Base-by-base conservation (phyloP, 2,888 invertebrate genomes). In the Diarsia mendica region DNA sequence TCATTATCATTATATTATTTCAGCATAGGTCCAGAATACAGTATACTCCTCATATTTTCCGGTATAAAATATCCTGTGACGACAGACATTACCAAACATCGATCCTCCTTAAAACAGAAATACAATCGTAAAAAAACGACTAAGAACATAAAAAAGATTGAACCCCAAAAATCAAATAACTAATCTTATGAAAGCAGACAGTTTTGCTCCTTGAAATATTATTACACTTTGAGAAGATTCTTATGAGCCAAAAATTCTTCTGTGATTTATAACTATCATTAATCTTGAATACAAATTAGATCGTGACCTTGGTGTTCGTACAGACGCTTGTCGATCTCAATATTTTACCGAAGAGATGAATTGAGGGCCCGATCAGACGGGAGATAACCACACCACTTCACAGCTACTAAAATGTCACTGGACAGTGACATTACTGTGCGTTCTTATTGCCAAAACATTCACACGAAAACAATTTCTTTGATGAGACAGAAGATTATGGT, bases 181-280 rank as follows among this genome's bases (percentile, higher is more conserved):
- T 48, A 66, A 65, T 49, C 72, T 61, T 33, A 46, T n/a, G 6
- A 70, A 61, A 64, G 74, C 72, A 64, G 67, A 74, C 71, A 79
- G 60, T 51, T 63, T 58, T 28, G 48, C 72, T 64, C 48, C 73
- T 76, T 77, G 33, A 77, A 79, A 66, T 77, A 72, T 79, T 75
- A 80, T 77, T 76, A 80, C 60, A 78, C 64, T 78, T 80, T 76
- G 49, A 65, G 49, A 61, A 83, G 55, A 72, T 80, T 70, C 74
- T 79, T 77, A 79, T 69, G 72, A 77, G 72, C 49, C 71, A 79
- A 70, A 85, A 81, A 78, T 48, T 77, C 66, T 76, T 70, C 70
- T 61, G 77, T 75, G 80, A 86, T 85, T 87, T 81, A 84, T 85
- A 79, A 72, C 72, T 73, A 66, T 61, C 79, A 83, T 86, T 87